Evolutionary conservation across 1,140 invertebrate genomes (phyloP).

Genomic region (Thaumetopoea pityocampa): DNA sequence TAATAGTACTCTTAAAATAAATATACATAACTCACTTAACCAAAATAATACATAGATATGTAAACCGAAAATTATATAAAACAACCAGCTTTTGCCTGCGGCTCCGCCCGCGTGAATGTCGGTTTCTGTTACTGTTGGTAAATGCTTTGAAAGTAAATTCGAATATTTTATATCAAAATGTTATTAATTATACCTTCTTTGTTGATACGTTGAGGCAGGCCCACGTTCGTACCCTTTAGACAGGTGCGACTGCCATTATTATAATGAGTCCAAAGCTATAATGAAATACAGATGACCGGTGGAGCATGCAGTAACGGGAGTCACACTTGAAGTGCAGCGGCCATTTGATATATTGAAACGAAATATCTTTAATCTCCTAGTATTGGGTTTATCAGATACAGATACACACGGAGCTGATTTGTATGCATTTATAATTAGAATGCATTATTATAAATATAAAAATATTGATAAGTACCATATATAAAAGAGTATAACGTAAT

Average conservation of each 20-base stretch:
- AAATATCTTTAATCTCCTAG: conserved; percentile 32
- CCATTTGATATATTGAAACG: conserved; percentile 53
- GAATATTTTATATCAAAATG: not conserved
- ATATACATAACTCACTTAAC: no score
- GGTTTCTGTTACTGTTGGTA: no score
- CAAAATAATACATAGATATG: no score
- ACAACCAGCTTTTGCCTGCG: no score
- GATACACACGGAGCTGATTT: not conserved
- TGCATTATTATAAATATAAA: not conserved
- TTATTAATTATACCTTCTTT: not conserved
- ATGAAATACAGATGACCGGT: conserved; percentile 51
- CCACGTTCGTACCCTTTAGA: conserved; percentile 4
- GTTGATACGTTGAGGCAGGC: not conserved
- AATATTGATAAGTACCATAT: not conserved
- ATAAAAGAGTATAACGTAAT: conserved; percentile 28
- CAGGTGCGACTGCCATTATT: no score
- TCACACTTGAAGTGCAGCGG: conserved; percentile 50
- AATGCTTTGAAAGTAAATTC: no score
- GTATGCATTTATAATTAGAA: not conserved
- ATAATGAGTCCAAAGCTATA: no score
- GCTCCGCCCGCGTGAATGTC: no score
- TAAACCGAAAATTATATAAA: no score
- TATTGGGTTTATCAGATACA: conserved; percentile 13
- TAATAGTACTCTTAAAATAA: no score
- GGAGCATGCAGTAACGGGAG: conserved; percentile 61